Conservation (phyloP, 1,140 invertebrate species). For the Aphidius gifuensis region DNA sequence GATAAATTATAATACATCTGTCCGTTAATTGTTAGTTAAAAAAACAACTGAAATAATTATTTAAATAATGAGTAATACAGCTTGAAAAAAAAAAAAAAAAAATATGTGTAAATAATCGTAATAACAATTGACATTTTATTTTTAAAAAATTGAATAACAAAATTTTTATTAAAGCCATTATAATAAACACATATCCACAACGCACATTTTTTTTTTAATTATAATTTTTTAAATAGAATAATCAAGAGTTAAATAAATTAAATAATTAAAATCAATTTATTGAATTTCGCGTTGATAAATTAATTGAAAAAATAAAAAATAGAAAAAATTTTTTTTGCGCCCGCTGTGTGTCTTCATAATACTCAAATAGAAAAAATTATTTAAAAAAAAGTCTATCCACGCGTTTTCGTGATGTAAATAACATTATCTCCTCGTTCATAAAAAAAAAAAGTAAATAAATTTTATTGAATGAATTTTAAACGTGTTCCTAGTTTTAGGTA, state of each 20-base stretch:
- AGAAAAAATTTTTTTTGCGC: slow-evolving; percentile 13
- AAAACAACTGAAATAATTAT: too few species aligned
- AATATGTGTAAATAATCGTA: too few species aligned
- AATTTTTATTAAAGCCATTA: too few species aligned
- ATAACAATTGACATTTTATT: too few species aligned
- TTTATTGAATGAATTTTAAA: slow-evolving; percentile 18
- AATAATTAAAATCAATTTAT: too few species aligned
- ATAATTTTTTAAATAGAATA: slow-evolving; percentile 18
- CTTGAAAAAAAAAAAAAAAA: too few species aligned
- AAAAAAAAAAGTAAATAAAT: slow-evolving; percentile 10
- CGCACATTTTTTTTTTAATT: not conserved
- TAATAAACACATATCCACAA: too few species aligned
- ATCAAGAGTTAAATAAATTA: not conserved
- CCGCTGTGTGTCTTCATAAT: slow-evolving; percentile 37
- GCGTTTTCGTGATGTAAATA: slow-evolving; percentile 39
- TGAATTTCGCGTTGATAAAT: slow-evolving; percentile 1
- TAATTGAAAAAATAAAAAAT: slow-evolving; percentile 5
- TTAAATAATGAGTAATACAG: too few species aligned
- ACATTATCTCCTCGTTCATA: slow-evolving; percentile 30
- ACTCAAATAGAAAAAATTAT: slow-evolving; percentile 24
- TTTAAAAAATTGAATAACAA: too few species aligned
- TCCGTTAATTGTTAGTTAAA: too few species aligned
- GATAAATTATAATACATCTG: too few species aligned
- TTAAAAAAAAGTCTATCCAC: slow-evolving; percentile 24
- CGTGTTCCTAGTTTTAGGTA: slow-evolving; percentile 12